These are phyloP conservation scores for Carassius auratus DNA, from an alignment of 2,113 vertebrate genomes.

Conservation along the genomic window DNA sequence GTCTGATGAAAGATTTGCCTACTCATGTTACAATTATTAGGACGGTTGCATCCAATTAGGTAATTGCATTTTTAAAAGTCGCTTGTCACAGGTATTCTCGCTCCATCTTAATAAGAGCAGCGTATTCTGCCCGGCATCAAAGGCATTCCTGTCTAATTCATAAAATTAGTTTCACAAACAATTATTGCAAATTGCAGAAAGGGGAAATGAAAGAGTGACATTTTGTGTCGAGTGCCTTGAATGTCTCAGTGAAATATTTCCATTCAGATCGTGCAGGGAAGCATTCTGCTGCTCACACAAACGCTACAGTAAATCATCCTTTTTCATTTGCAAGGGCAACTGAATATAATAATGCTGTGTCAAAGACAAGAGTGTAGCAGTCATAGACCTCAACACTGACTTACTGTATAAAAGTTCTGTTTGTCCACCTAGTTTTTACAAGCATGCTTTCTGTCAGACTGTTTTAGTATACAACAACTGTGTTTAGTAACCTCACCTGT, in stretches of 20 bases:
- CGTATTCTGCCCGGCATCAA: constrained; percentile 18
- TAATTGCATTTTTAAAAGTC: constrained; percentile 58
- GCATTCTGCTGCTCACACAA: constrained; percentile 1
- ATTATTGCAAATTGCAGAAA: constrained; percentile 40
- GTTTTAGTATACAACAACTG: neutral
- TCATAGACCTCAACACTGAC: neutral
- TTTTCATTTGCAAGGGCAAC: neutral
- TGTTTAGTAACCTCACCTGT: too few relatives aligned
- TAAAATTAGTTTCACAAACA: constrained; percentile 56
- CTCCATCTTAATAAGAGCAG: constrained; percentile 36
- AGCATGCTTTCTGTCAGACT: neutral
- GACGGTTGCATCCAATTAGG: constrained; percentile 49
- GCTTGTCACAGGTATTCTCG: constrained; percentile 51
- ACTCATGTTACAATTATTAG: constrained; percentile 46
- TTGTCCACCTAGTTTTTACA: neutral
- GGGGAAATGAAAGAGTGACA: constrained; percentile 28
- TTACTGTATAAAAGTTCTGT: neutral
- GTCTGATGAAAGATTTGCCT: constrained; percentile 50
- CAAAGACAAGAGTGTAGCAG: neutral
- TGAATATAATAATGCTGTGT: neutral
- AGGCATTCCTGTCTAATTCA: constrained; percentile 45
- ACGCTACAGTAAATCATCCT: neutral
- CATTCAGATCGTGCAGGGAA: neutral
- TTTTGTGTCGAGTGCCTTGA: constrained; percentile 8
- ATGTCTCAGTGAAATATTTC: constrained; percentile 16